phyloP scores from a whole-genome alignment of 2,888 invertebrate species.

The Julus scandinavius region DNA sequence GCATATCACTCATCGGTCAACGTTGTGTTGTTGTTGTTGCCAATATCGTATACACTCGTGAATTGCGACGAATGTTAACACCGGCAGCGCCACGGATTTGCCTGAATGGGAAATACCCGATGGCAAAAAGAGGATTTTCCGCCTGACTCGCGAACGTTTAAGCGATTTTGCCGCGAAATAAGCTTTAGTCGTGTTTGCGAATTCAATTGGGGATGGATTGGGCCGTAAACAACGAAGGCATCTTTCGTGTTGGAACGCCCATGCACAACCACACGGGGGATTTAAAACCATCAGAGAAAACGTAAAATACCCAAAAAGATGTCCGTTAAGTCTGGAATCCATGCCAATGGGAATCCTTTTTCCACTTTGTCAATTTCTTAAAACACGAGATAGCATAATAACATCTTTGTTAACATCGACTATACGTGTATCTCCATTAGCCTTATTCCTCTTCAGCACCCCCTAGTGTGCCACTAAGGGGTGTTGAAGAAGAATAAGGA shows the following conservation, averaged over 20 bases:
- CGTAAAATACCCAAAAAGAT: neutral
- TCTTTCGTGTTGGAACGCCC: neutral
- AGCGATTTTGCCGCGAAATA: constrained; percentile 37
- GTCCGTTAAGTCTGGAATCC: neutral
- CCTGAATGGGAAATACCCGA: constrained; percentile 30
- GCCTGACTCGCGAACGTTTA: constrained; percentile 35
- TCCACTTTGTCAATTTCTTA: too few relatives aligned
- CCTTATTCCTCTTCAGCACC: too few relatives aligned
- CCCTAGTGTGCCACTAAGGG: too few relatives aligned
- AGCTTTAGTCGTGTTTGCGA: constrained; percentile 1
- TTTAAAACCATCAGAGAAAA: neutral
- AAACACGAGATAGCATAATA: too few relatives aligned
- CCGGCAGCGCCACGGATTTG: neutral
- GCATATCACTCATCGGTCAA: neutral
- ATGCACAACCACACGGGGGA: neutral
- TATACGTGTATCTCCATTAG: too few relatives aligned
- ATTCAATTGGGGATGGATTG: constrained; percentile 34
- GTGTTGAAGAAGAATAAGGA: too few relatives aligned
- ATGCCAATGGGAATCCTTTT: neutral
- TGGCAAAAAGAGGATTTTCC: constrained; percentile 39
- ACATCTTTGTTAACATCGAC: too few relatives aligned
- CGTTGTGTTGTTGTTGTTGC: neutral
- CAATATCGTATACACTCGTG: neutral
- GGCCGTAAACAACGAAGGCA: constrained; percentile 6
- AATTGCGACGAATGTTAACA: neutral